Conservation (phyloP, 2,888 invertebrate species). For the Autographa gamma region DNA sequence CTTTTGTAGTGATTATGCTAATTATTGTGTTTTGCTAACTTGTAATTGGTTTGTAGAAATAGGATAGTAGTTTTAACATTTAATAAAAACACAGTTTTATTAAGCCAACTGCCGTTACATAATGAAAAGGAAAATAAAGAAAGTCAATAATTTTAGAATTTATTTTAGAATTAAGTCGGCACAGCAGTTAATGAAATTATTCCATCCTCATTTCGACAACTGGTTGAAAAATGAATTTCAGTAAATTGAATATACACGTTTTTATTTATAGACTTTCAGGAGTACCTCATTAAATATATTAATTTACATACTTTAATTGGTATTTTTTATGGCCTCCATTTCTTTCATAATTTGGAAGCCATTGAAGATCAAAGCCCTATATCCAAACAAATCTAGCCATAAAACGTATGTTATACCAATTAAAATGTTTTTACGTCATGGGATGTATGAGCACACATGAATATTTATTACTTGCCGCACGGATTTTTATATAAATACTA, state of each 20-base stretch:
- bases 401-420: slow-evolving; percentile 49
- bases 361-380: slow-evolving; percentile 64
- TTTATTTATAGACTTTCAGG: neutral
- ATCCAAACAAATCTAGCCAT: slow-evolving; percentile 67
- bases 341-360: slow-evolving; percentile 64
- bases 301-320: slow-evolving; percentile 65
- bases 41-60: too few species aligned
- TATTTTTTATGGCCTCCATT: slow-evolving; percentile 65
- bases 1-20: slow-evolving; percentile 23
- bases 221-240: too few species aligned
- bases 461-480: slow-evolving; percentile 20
- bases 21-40: too few species aligned
- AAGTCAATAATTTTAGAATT: too few species aligned
- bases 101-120: too few species aligned
- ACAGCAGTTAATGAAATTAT: too few species aligned
- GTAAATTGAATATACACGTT: neutral
- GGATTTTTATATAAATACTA: slow-evolving; percentile 22
- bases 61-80: too few species aligned
- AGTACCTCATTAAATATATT: neutral
- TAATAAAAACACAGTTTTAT: too few species aligned
- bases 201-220: too few species aligned
- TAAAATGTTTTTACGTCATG: slow-evolving; percentile 26
- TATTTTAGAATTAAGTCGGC: too few species aligned
- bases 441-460: slow-evolving; percentile 1
- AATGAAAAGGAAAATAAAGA: too few species aligned